phyloP scores from a whole-genome alignment of 2,113 vertebrate genomes.

The Sapayoa aenigma region DNA sequence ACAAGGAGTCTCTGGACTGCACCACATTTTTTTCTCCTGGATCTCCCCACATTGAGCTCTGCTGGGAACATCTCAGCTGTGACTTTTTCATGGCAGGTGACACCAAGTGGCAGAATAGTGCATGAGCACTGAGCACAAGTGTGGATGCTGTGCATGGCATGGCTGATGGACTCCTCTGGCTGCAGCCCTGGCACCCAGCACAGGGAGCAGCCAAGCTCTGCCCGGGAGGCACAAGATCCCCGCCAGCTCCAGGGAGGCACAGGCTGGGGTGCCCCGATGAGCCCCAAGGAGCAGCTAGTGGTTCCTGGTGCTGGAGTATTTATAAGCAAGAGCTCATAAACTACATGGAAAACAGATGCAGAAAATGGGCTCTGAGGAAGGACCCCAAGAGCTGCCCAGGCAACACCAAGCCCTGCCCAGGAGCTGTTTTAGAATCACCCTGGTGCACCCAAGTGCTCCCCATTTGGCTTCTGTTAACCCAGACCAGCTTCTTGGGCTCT shows the following conservation, averaged over 20 bases:
- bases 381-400: neutral
- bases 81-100: neutral
- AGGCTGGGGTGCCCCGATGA: neutral
- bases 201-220: neutral
- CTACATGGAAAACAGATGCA: neutral
- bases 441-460: too few relatives aligned
- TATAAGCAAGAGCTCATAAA: neutral
- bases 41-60: neutral
- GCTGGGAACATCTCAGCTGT: neutral
- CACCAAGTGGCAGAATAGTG: constrained; percentile 25
- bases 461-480: neutral
- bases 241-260: neutral
- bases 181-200: neutral
- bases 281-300: neutral
- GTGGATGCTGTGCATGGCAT: neutral
- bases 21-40: neutral
- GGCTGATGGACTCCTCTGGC: neutral
- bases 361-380: neutral
- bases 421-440: too few relatives aligned
- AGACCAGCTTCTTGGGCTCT: neutral
- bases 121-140: neutral
- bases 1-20: neutral
- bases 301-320: neutral
- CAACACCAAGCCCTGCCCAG: neutral
- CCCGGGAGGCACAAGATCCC: neutral